phyloP scores from a whole-genome alignment of 2,888 invertebrate species.

The Hofmannophila pseudospretella region DNA sequence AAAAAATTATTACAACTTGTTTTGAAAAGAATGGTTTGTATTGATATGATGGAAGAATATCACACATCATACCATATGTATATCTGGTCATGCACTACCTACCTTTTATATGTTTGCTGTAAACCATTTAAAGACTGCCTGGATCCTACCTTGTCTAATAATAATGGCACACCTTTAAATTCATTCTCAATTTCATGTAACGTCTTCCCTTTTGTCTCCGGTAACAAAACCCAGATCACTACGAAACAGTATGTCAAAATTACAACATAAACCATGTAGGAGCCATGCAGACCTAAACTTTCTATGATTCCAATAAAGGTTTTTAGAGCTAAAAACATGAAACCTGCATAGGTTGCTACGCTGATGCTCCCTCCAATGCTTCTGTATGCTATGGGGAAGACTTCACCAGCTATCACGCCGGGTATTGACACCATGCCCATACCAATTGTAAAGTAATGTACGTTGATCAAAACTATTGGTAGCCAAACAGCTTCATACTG shows the following conservation, averaged over 20 bases:
- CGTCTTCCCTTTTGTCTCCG: constrained; percentile 82
- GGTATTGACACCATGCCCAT: constrained; percentile 81
- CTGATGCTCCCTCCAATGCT: constrained; percentile 80
- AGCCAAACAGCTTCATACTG: constrained; percentile 54
- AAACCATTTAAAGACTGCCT: too few species aligned
- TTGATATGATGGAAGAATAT: too few species aligned
- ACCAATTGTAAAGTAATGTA: constrained; percentile 74
- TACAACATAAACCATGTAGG: constrained; percentile 77
- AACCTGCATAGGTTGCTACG: constrained; percentile 72
- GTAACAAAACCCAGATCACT: constrained; percentile 74
- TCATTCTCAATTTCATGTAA: constrained; percentile 80
- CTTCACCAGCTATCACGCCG: constrained; percentile 83
- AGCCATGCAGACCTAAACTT: constrained; percentile 68
- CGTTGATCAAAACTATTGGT: constrained; percentile 64
- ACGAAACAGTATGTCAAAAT: constrained; percentile 68
- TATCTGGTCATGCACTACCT: too few species aligned
- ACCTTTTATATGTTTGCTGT: too few species aligned
- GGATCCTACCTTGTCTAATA: neutral
- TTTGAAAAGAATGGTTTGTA: too few species aligned
- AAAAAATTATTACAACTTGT: too few species aligned
- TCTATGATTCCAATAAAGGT: constrained; percentile 74
- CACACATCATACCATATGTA: too few species aligned
- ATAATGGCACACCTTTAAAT: constrained; percentile 40
- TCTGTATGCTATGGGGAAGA: constrained; percentile 79
- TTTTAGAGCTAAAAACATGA: constrained; percentile 80